These are phyloP conservation scores for Fragum sueziense DNA, from an alignment of 2,888 invertebrate species.

Conservation along the genomic window DNA sequence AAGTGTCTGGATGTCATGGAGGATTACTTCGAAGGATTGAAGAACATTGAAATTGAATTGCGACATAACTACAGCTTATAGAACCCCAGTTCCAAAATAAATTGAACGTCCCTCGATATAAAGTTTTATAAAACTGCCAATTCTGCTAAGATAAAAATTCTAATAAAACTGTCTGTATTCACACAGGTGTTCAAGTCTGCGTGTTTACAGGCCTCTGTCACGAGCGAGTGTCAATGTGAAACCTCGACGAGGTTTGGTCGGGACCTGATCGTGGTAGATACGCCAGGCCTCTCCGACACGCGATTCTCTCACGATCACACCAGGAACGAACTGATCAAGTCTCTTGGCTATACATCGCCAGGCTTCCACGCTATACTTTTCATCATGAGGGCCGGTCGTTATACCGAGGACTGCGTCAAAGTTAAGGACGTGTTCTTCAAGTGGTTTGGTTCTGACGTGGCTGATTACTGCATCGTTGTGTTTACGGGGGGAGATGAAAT, in stretches of 20 bases:
- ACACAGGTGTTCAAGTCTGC: slow-evolving; percentile 25
- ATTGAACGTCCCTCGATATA: too few species aligned
- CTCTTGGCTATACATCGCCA: slow-evolving; percentile 8
- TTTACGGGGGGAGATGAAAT: slow-evolving; percentile 27
- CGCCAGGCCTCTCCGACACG: slow-evolving; percentile 45
- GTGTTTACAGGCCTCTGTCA: neutral
- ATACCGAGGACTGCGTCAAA: slow-evolving; percentile 25
- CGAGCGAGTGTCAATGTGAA: slow-evolving; percentile 9
- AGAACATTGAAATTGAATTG: too few species aligned
- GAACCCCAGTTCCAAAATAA: too few species aligned
- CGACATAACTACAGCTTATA: too few species aligned
- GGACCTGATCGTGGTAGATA: slow-evolving; percentile 35
- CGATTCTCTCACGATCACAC: slow-evolving; percentile 1
- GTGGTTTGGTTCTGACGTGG: slow-evolving; percentile 21
- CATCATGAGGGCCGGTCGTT: slow-evolving; percentile 24
- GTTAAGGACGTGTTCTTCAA: slow-evolving; percentile 19
- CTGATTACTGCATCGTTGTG: slow-evolving; percentile 22
- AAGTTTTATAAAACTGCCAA: too few species aligned
- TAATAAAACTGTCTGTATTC: too few species aligned
- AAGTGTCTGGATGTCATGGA: too few species aligned
- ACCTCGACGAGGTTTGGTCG: slow-evolving; percentile 16
- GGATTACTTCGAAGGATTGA: too few species aligned
- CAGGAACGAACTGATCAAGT: slow-evolving; percentile 14
- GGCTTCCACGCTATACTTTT: slow-evolving; percentile 41
- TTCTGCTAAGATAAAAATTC: too few species aligned